Evolutionary conservation across 2,888 invertebrate species (phyloP).

Genomic region (Belgica antarctica): DNA sequence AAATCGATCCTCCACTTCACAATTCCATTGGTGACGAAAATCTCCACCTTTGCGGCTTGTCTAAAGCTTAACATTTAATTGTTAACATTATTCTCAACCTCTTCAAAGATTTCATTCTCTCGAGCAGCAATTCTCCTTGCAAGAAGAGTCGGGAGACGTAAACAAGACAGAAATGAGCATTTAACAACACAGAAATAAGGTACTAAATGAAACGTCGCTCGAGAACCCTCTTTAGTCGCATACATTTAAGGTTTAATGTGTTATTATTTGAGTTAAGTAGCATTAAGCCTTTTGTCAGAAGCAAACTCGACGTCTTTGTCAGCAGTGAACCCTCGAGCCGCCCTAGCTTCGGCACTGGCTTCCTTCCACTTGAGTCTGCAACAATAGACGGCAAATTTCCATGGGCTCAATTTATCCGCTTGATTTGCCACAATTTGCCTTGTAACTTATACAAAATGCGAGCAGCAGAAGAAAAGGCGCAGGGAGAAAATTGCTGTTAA

Average conservation of each 20-base stretch:
- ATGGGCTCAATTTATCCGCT: constrained; percentile 53
- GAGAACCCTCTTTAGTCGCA: constrained; percentile 14
- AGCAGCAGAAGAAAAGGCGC: background rate
- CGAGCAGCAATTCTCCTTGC: background rate
- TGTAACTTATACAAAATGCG: constrained; percentile 11
- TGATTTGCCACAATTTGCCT: constrained; percentile 49
- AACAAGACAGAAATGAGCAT: constrained; percentile 32
- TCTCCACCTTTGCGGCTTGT: background rate
- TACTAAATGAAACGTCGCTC: constrained; percentile 1
- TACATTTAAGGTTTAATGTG: constrained; percentile 42
- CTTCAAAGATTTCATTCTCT: constrained; percentile 4
- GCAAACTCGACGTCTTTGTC: background rate
- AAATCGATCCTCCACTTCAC: too few species aligned
- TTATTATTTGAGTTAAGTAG: constrained; percentile 45
- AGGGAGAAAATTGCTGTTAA: constrained; percentile 11
- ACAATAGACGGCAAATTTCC: constrained; percentile 47
- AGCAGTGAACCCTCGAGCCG: too few species aligned
- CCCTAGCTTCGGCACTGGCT: too few species aligned
- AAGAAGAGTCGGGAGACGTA: constrained; percentile 19
- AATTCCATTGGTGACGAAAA: constrained; percentile 35
- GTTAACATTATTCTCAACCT: constrained; percentile 1
- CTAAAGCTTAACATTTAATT: constrained; percentile 2
- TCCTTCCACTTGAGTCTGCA: constrained; percentile 45
- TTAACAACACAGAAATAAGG: constrained; percentile 7
- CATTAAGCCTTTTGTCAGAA: constrained; percentile 37